These are phyloP conservation scores for Argentina silus DNA, from an alignment of 2,797 vertebrate genomes.

Conservation along the genomic window DNA sequence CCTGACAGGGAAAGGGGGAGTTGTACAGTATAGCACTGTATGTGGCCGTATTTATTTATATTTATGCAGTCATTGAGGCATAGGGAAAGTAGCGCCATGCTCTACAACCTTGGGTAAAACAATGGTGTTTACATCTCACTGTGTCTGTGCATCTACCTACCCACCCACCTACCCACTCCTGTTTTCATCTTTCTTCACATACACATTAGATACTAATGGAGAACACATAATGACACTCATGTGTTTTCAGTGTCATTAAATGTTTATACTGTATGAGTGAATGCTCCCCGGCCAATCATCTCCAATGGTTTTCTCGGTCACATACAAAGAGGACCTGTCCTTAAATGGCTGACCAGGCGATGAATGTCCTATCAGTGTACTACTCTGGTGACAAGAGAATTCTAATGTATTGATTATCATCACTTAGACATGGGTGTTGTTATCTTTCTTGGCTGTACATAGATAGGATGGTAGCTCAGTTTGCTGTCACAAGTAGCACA, in stretches of 20 bases:
- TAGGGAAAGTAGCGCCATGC: conserved; percentile 61
- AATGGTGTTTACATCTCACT: conserved; percentile 77
- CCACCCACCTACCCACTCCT: no score
- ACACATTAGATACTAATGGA: not conserved
- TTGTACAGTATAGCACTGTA: not conserved
- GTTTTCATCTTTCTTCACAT: not conserved
- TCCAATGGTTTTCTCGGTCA: conserved; percentile 66
- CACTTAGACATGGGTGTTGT: conserved; percentile 65
- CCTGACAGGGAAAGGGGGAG: not conserved
- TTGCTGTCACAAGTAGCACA: conserved; percentile 60
- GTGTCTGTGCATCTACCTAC: conserved; percentile 49
- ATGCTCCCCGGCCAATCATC: conserved; percentile 28
- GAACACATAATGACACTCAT: not conserved
- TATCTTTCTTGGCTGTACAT: conserved; percentile 57
- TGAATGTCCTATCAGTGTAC: conserved; percentile 55
- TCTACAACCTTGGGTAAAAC: conserved; percentile 70
- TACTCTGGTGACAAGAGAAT: conserved; percentile 69
- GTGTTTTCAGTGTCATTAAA: conserved; percentile 35
- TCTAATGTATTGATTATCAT: conserved; percentile 76
- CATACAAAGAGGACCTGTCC: conserved; percentile 49
- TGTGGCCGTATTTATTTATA: conserved; percentile 66
- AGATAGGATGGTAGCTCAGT: conserved; percentile 70
- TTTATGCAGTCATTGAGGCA: conserved; percentile 71
- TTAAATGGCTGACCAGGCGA: conserved; percentile 58
- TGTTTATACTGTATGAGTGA: conserved; percentile 45